These are phyloP conservation scores for Bradypodion ventrale DNA, from an alignment of 2,797 vertebrate genomes.

Conservation along the genomic window DNA sequence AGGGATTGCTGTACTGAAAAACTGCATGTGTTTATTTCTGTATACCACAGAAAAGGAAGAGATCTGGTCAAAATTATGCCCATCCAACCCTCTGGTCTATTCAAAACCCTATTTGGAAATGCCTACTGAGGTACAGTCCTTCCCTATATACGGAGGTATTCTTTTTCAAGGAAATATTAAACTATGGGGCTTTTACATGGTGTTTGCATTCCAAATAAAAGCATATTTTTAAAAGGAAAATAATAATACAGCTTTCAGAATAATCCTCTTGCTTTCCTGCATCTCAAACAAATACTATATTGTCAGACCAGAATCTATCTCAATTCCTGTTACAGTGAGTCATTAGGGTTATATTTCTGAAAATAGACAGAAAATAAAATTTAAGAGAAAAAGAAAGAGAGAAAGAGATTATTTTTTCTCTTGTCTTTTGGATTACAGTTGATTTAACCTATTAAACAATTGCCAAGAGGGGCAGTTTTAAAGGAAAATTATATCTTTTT, in stretches of 20 bases:
- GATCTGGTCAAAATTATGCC: not conserved
- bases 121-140: not conserved
- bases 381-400: not conserved
- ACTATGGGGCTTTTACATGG: conserved; percentile 32
- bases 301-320: conserved; percentile 24
- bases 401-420: not conserved
- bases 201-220: conserved; percentile 52
- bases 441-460: conserved; percentile 22
- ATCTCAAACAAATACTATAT: conserved; percentile 24
- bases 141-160: conserved; percentile 22
- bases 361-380: conserved; percentile 1
- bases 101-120: not conserved
- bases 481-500: conserved; percentile 31
- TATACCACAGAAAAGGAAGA: not conserved
- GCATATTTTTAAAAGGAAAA: conserved; percentile 15
- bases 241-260: conserved; percentile 28
- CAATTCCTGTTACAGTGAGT: conserved; percentile 28
- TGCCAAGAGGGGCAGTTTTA: conserved; percentile 13
- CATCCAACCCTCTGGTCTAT: not conserved
- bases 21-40: not conserved
- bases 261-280: conserved; percentile 30
- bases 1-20: not conserved
- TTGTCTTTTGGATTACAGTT: conserved; percentile 19
- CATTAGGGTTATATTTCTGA: not conserved
- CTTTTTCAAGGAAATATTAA: conserved; percentile 48